These are phyloP conservation scores for Lutraria rhynchaena DNA, from an alignment of 1,140 invertebrate genomes.

Conservation along the genomic window DNA sequence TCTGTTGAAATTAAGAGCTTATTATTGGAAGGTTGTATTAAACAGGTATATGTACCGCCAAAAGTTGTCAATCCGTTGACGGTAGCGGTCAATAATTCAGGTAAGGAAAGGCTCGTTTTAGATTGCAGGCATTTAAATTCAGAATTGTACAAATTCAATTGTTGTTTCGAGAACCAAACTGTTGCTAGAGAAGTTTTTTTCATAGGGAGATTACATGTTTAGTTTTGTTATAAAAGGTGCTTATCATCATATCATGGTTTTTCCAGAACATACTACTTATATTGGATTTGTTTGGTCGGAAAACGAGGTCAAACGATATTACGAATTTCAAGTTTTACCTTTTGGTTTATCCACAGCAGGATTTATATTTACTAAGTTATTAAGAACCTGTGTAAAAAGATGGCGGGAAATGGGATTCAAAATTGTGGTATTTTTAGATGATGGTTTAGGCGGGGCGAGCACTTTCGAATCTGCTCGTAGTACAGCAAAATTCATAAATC, in stretches of 20 bases:
- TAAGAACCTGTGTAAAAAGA: constrained; percentile 15
- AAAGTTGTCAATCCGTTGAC: constrained; percentile 19
- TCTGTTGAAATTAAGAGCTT: constrained; percentile 27
- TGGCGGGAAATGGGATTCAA: constrained; percentile 16
- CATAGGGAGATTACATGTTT: constrained; percentile 33
- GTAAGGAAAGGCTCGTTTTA: constrained; percentile 15
- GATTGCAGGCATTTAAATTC: constrained; percentile 43
- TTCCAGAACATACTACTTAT: constrained; percentile 25
- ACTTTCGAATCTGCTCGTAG: neutral
- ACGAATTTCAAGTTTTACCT: constrained; percentile 10
- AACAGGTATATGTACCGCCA: neutral
- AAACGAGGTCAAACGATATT: neutral
- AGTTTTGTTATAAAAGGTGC: constrained; percentile 26
- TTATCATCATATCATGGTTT: constrained; percentile 52
- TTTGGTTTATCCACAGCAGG: constrained; percentile 21
- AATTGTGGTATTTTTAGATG: constrained; percentile 50
- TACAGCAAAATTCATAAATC: neutral
- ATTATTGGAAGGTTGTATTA: constrained; percentile 22
- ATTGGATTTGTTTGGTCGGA: constrained; percentile 22
- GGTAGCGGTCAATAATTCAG: neutral
- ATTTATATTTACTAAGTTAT: constrained; percentile 48
- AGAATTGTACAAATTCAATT: constrained; percentile 37
- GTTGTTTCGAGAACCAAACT: constrained; percentile 37
- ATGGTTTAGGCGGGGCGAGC: constrained; percentile 12
- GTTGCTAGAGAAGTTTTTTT: constrained; percentile 28